A percentile compares a stretch with the other conserved stretches of the same genome.
phyloP scores from a whole-genome alignment of 1,140 invertebrate genomes.

The Doryteuthis pealeii region DNA sequence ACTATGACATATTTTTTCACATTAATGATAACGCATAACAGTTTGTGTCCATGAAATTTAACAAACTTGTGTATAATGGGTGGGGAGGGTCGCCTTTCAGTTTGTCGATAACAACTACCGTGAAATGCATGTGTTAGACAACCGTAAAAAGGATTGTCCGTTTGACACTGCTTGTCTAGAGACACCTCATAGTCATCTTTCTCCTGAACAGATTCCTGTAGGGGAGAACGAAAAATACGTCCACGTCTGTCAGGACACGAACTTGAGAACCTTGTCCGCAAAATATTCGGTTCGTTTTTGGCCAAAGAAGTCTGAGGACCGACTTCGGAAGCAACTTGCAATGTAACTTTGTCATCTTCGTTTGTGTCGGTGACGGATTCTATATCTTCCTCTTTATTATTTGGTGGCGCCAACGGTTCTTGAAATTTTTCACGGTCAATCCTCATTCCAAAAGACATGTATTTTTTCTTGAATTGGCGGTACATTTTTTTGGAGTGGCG shows the following conservation, averaged over 20 bases:
- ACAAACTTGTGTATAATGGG: constrained; percentile 1
- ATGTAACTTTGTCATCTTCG: too few species aligned
- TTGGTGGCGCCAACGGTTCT: too few species aligned
- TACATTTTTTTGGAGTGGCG: too few species aligned
- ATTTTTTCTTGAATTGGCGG: too few species aligned
- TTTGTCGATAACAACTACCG: neutral
- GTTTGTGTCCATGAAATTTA: constrained; percentile 8
- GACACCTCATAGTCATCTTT: neutral
- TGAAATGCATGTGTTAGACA: neutral
- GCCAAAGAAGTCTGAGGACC: too few species aligned
- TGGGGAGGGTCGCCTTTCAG: neutral
- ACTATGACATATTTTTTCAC: constrained; percentile 13
- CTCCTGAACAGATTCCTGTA: neutral
- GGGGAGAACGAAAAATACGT: neutral
- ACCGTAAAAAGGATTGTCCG: neutral
- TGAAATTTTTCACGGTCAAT: too few species aligned
- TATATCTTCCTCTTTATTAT: too few species aligned
- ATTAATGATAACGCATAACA: neutral
- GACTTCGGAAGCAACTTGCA: too few species aligned
- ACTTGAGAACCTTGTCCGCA: neutral
- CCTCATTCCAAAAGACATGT: too few species aligned
- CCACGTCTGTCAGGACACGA: neutral
- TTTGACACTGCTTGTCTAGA: neutral
- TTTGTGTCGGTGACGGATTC: too few species aligned
- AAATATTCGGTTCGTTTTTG: neutral